Base-by-base conservation (phyloP, 2,113 vertebrate species). In the Calyptomena viridis region DNA sequence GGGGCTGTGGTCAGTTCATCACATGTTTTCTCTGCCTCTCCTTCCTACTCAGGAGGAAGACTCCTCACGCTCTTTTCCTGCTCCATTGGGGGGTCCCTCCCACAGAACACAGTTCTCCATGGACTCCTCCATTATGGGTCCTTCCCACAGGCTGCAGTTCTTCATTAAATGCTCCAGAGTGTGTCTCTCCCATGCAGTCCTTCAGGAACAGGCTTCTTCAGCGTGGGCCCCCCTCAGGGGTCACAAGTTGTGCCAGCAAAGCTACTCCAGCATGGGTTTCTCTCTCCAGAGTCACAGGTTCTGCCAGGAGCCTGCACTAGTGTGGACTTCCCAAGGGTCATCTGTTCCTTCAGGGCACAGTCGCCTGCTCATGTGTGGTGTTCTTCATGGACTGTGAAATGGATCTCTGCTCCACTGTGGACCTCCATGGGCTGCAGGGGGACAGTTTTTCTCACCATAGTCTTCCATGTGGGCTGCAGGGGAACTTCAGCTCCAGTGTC, bases 261-360 rank as follows among this genome's bases (percentile, higher is more conserved):
- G 21, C 24, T 44, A 13, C 40, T 79, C 3, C 23, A 62, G 5
- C 0, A 2, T 66, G 44, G 14, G 4, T 2, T 46, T 14, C 33
- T 84, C 18, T 31, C 24, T 53, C 12, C 46, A 5, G 12, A 6
- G 6, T 19, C 49, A 50, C 7, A 33, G 6, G 7, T 63, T 20
- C 12, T 62, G 5, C 35, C 10, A 21, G 46, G 12, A 68, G 28
- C 14, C 6, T 3, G 12, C 14, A 18, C 4, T 35, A 56, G 11
- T 2, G 3, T 0, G 0, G 11, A 3, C 9, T 74, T 31, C 63
- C 24, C 33, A 23, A 3, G 6, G 4, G 14, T 69, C 33, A 58
- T 37, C 33, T 24, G 8, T 40, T 75, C 10, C 37, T 74, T 58
- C 17, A 50, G 49, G 28, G 15, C n/a, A 35, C 6, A 37, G 30